Evolutionary conservation across 1,140 invertebrate genomes (phyloP), one percentile per base, ranked within the genome.

Genomic region (Melipona quadrifasciata): DNA sequence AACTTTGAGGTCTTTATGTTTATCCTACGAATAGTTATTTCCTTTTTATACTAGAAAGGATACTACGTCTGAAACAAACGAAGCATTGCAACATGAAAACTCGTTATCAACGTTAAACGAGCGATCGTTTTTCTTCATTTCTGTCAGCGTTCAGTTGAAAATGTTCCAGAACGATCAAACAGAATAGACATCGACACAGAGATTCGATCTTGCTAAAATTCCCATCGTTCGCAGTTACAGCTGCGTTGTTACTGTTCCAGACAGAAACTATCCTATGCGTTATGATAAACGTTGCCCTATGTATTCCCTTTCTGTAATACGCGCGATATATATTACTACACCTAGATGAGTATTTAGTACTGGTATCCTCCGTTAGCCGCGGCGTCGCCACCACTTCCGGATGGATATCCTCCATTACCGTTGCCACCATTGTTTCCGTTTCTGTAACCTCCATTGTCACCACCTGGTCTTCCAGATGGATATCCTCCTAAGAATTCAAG

Each of bases 321-420:
- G 83, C 70, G 85, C 80, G 80, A 88, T 64, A 85, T 58, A 82
- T 71, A 51, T 73, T 67, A 47, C 39, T 86, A 86, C 39, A 47
- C 24, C 61, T 83, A 83, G 27, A 80, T 89, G 14, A n/a, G 65
- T 84, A 57, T 80, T 94, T 90, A 94, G 86, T 95, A 95, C 89
- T 94, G 93, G 90, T 95, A 94, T 91, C 93, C 94, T 84, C 93
- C 93, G 87, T 94, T 94, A 58, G 92, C 92, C 47, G 91, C 92
- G 14, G 93, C 93, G 72, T 94, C 93, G 34, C 94, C 94, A 71
- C 93, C 94, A 86, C 90, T 94, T 80, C 93, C 94, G 4, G 93
- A 92, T 75, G 93, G 92, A 87, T 94, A 94, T 47, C 93, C 93
- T 65, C 89, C 89, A 55, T 92, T 89, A 67, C 89, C 90, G 21